Evolutionary conservation across 2,888 invertebrate genomes (phyloP), one percentile per base, ranked within the genome.

Genomic region (Koerneria pararmatus): DNA sequence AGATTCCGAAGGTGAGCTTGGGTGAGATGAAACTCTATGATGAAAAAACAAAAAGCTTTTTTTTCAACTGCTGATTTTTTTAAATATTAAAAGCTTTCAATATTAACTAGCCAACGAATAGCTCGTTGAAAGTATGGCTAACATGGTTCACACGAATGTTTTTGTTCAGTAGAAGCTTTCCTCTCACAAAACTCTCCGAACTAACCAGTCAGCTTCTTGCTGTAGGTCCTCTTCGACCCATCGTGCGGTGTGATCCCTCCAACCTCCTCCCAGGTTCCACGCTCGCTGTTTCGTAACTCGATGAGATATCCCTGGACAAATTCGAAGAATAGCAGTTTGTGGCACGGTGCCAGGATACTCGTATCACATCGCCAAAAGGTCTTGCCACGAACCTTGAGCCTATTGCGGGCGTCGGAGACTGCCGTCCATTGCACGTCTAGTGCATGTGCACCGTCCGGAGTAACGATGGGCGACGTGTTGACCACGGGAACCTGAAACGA

Each of bases 371-470:
- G 19, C 41, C 41, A 41, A 41, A 15, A 41, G 8, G 41, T 41
- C n/a, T 54, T 27, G 8, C n/a, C 3, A 5, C 32, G 5, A 3
- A 60, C 60, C 70, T 76, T 73, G 66, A 83, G 70, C 27, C 82
- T 66, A 63, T 78, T 75, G 68, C 78, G 75, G 15, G 78, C 71
- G 66, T 83, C 83, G 1, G 41, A 19, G 11, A 69, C 61, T 6
- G 82, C 80, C 2, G 75, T 80, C 83, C 83, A 83, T 65, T 82
- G 73, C 19, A 83, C 82, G 56, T 77, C 76, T 31, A 83, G 72
- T 6, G 77, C 71, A 60, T 72, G 70, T 1, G 81, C 76, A 5
- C 83, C 83, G 31, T 80, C 80, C 15, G 83, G 74, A 22, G 78
- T 79, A 11, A 82, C 73, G n/a, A 63, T 53, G 8, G 78, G 79